Percentiles rank a stretch among this genome's conserved stretches.
These are phyloP conservation scores for Drosophila arawakana DNA, from an alignment of 1,140 invertebrate species.

Conservation along the genomic window DNA sequence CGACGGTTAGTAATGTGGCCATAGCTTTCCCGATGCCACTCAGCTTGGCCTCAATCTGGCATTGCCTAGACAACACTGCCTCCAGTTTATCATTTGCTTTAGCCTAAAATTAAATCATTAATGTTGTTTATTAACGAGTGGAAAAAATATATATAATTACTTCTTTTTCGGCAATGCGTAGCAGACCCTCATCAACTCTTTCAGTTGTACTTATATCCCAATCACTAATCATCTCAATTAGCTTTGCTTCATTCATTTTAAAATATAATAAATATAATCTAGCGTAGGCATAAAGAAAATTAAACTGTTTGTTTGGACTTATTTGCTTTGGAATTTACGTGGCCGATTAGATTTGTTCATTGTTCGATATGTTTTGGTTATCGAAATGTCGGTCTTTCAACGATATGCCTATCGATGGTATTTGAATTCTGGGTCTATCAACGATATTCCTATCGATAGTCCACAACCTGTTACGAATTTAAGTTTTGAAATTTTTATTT, in stretches of 20 bases:
- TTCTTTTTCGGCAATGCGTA: constrained; percentile 61
- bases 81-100: constrained; percentile 85
- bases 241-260: constrained; percentile 24
- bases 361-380: background rate
- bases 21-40: constrained; percentile 85
- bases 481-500: too few species aligned
- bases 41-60: constrained; percentile 87
- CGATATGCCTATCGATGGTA: background rate
- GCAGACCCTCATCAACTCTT: constrained; percentile 59
- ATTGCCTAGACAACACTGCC: constrained; percentile 85
- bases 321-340: constrained; percentile 45
- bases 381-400: too few species aligned
- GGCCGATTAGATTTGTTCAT: constrained; percentile 19
- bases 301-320: constrained; percentile 5
- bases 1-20: constrained; percentile 86
- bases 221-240: constrained; percentile 21
- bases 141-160: constrained; percentile 18
- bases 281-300: constrained; percentile 10
- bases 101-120: constrained; percentile 75
- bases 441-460: background rate
- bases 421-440: too few species aligned
- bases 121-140: constrained; percentile 2
- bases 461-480: too few species aligned
- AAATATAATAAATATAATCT: background rate
- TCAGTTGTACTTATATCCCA: constrained; percentile 59